phyloP scores from a whole-genome alignment of 64 coral and sea anemone species.

The Actinia tenebrosa region DNA sequence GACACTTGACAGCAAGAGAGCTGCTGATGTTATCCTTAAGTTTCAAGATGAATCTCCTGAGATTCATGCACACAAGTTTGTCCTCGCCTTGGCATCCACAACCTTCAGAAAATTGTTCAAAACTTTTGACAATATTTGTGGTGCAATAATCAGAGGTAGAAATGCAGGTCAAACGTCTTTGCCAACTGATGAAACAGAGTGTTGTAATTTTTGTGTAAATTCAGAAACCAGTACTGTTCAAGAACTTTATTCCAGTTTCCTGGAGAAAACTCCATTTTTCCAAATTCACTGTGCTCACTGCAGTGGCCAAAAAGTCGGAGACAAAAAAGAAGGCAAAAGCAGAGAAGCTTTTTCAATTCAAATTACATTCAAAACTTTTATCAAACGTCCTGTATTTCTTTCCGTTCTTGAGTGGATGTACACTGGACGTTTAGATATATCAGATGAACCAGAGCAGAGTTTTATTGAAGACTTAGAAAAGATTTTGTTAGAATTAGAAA shows the following conservation, averaged over 20 bases:
- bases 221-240: neutral
- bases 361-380: neutral
- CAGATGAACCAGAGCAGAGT: neutral
- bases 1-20: neutral
- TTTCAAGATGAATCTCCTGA: neutral
- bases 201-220: neutral
- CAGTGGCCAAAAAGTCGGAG: neutral
- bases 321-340: neutral
- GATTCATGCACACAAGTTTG: conserved; percentile 17
- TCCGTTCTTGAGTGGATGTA: neutral
- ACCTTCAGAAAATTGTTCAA: conserved; percentile 6
- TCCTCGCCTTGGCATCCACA: conserved; percentile 4
- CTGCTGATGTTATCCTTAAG: conserved; percentile 15
- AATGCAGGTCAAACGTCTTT: neutral
- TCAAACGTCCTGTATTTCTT: neutral
- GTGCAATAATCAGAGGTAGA: neutral
- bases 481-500: neutral
- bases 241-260: neutral
- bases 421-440: neutral
- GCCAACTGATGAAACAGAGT: neutral
- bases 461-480: neutral
- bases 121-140: neutral
- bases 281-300: neutral
- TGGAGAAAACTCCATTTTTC: neutral
- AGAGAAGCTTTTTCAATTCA: neutral